Percentiles rank a stretch among this genome's conserved stretches.
Conservation (phyloP, 2,113 vertebrate genomes). For the Apteryx mantelli region DNA sequence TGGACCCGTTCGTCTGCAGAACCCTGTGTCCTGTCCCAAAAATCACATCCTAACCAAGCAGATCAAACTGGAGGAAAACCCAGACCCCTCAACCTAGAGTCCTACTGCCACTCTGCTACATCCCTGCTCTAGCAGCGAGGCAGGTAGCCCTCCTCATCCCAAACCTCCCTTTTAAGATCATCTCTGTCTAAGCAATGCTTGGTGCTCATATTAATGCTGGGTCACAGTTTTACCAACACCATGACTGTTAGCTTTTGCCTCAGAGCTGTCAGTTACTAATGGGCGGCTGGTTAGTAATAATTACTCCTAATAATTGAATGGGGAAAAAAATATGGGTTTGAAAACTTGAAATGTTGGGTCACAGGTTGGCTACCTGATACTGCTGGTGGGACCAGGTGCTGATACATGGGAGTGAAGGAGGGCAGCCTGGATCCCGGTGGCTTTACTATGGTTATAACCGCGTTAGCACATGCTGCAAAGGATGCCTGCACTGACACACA, state of each 20-base stretch:
- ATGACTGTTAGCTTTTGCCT: background rate
- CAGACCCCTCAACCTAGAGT: too few relatives aligned
- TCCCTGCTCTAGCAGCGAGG: too few relatives aligned
- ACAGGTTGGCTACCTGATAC: background rate
- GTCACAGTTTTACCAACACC: background rate
- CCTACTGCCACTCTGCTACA: too few relatives aligned
- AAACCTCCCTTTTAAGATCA: too few relatives aligned
- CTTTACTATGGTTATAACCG: background rate
- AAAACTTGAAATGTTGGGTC: background rate
- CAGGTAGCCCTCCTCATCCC: too few relatives aligned
- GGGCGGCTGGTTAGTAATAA: background rate
- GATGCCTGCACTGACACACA: background rate
- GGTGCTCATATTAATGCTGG: rapidly evolving
- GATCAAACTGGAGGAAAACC: too few relatives aligned
- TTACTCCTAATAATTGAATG: background rate
- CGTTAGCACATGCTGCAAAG: background rate
- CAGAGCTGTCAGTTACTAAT: background rate
- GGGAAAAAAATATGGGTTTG: background rate
- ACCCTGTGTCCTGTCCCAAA: too few relatives aligned
- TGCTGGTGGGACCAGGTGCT: background rate
- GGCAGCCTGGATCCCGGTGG: background rate
- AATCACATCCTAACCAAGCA: too few relatives aligned
- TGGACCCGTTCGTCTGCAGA: too few relatives aligned
- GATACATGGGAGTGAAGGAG: background rate
- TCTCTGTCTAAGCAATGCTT: rapidly evolving